Conservation (phyloP, 2,888 invertebrate species). For the Meghimatium bilineatum region DNA sequence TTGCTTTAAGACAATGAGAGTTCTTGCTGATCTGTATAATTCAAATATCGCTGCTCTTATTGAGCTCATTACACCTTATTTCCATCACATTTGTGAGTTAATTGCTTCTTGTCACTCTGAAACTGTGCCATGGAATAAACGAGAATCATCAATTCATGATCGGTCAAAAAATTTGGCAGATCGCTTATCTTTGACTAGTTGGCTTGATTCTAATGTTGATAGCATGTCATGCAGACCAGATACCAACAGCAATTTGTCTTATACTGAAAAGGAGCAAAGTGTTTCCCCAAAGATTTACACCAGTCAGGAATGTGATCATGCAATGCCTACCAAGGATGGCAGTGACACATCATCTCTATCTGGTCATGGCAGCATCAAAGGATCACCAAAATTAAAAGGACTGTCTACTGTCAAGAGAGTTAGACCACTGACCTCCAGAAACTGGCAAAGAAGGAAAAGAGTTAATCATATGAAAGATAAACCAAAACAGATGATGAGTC, state of each 20-base stretch:
- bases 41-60: conserved; percentile 35
- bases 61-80: conserved; percentile 43
- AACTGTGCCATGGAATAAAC: conserved; percentile 15
- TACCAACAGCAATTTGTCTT: neutral
- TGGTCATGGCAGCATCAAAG: conserved; percentile 5
- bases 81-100: conserved; percentile 38
- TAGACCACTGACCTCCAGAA: conserved; percentile 30
- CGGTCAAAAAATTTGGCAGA: conserved; percentile 1
- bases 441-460: conserved; percentile 21
- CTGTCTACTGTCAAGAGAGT: conserved; percentile 1
- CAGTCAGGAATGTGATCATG: conserved; percentile 26
- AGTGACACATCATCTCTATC: conserved; percentile 12
- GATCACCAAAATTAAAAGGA: conserved; percentile 17
- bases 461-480: conserved; percentile 22
- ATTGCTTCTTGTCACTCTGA: conserved; percentile 39
- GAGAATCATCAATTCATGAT: neutral
- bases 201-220: neutral
- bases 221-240: neutral
- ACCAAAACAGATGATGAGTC: conserved; percentile 18
- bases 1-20: conserved; percentile 41
- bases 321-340: neutral
- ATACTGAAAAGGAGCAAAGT: neutral
- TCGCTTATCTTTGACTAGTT: neutral
- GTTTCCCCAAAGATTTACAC: conserved; percentile 8
- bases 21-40: conserved; percentile 36